These are phyloP conservation scores for Drosophila atripex DNA, from an alignment of 2,888 invertebrate species.

Conservation along the genomic window DNA sequence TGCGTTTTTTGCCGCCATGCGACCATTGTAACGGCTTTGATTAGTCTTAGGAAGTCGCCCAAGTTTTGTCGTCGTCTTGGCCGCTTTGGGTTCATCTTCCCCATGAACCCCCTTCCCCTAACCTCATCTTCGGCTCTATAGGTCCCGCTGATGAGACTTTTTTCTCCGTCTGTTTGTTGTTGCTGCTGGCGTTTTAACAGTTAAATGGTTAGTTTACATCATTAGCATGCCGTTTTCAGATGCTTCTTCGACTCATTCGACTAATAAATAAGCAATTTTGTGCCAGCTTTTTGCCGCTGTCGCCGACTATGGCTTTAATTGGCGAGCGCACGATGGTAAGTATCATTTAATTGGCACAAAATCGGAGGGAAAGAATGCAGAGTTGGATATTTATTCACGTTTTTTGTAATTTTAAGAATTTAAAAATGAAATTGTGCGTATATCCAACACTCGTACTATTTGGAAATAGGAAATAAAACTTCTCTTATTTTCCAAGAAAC, in stretches of 20 bases:
- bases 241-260: constrained; percentile 27
- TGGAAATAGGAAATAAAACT: constrained; percentile 1
- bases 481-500: constrained; percentile 23
- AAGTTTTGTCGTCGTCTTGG: constrained; percentile 31
- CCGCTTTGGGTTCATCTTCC: constrained; percentile 31
- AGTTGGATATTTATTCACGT: not conserved
- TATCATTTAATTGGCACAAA: constrained; percentile 45
- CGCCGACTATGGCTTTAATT: constrained; percentile 35
- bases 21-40: constrained; percentile 74
- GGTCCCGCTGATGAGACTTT: constrained; percentile 47
- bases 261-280: constrained; percentile 71
- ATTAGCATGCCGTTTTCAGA: constrained; percentile 66
- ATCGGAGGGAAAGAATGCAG: constrained; percentile 7
- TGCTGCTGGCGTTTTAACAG: constrained; percentile 73
- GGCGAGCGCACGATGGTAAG: constrained; percentile 12
- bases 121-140: constrained; percentile 5
- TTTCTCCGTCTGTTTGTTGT: constrained; percentile 31
- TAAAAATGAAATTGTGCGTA: too few relatives aligned
- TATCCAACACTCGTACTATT: not conserved
- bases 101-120: constrained; percentile 1
- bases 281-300: constrained; percentile 29
- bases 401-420: not conserved
- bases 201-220: constrained; percentile 77
- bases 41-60: constrained; percentile 51
- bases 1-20: constrained; percentile 66